Evolutionary conservation across 2,888 invertebrate species (phyloP).

Genomic region (Helobdella robusta): DNA sequence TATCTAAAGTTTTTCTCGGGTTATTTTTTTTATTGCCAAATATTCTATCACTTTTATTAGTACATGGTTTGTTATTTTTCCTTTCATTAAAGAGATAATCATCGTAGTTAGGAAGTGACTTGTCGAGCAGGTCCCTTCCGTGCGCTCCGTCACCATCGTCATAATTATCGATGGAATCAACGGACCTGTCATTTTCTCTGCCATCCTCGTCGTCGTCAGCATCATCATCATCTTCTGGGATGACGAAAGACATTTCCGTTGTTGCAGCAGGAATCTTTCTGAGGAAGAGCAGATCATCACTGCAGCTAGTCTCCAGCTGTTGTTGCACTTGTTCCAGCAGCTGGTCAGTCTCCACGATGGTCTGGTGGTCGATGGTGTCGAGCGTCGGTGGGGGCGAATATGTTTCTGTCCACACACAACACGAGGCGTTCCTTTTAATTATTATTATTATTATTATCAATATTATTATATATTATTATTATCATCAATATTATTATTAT

Average conservation of each 20-base stretch:
- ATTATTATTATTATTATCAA: background rate
- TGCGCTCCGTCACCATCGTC: background rate
- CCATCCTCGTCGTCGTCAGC: background rate
- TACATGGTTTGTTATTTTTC: too few relatives aligned
- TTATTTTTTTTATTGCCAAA: background rate
- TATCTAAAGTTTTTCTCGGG: background rate
- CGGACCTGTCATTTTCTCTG: background rate
- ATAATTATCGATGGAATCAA: background rate
- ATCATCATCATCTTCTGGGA: conserved; percentile 12
- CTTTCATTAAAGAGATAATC: background rate
- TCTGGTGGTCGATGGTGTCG: conserved; percentile 19
- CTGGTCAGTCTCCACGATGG: conserved; percentile 18
- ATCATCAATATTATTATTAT: too few relatives aligned
- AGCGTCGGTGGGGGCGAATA: conserved; percentile 9
- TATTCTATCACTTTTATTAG: too few relatives aligned
- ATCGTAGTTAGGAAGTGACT: too few relatives aligned
- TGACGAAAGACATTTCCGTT: conserved; percentile 18
- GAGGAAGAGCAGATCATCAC: conserved; percentile 17
- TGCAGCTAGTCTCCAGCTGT: conserved; percentile 9
- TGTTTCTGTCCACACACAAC: conserved; percentile 4
- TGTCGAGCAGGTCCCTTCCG: background rate
- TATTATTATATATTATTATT: too few relatives aligned
- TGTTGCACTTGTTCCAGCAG: conserved; percentile 13
- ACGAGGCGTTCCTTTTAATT: background rate
- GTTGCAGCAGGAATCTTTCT: conserved; percentile 12